phyloP scores from a whole-genome alignment of 2,888 invertebrate species.

The Aleiodes alternator region DNA sequence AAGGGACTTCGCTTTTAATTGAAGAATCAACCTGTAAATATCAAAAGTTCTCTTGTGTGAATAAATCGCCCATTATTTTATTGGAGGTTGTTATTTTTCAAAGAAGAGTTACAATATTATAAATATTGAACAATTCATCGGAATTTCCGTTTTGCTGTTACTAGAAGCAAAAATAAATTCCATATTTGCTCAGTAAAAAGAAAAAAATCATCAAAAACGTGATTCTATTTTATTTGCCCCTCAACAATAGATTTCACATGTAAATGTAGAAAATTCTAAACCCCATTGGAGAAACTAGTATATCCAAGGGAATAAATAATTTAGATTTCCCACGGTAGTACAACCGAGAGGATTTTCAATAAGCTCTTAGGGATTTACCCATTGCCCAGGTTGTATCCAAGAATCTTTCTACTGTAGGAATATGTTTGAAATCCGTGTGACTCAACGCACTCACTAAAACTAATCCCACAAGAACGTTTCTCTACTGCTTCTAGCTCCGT shows the following conservation, averaged over 20 bases:
- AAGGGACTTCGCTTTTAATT: no score
- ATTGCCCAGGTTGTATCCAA: slow-evolving; percentile 39
- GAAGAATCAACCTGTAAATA: no score
- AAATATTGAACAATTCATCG: no score
- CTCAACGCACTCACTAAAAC: slow-evolving; percentile 51
- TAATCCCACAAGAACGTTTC: slow-evolving; percentile 47
- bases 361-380: slow-evolving; percentile 32
- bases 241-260: background rate
- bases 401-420: slow-evolving; percentile 30
- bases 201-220: background rate
- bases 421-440: slow-evolving; percentile 45
- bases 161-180: slow-evolving; percentile 14
- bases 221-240: slow-evolving; percentile 1
- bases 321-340: slow-evolving; percentile 23
- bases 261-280: slow-evolving; percentile 9
- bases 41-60: no score
- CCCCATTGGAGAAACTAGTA: background rate
- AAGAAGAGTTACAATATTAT: no score
- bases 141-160: no score
- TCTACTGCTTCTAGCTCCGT: slow-evolving; percentile 23
- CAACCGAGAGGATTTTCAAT: slow-evolving; percentile 26
- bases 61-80: no score
- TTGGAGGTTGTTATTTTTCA: no score
- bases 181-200: background rate
- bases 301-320: slow-evolving; percentile 28